A percentile compares a stretch with the other conserved stretches of the same genome.
phyloP scores from a whole-genome alignment of 2,797 vertebrate genomes.

The Pipistrellus kuhlii region DNA sequence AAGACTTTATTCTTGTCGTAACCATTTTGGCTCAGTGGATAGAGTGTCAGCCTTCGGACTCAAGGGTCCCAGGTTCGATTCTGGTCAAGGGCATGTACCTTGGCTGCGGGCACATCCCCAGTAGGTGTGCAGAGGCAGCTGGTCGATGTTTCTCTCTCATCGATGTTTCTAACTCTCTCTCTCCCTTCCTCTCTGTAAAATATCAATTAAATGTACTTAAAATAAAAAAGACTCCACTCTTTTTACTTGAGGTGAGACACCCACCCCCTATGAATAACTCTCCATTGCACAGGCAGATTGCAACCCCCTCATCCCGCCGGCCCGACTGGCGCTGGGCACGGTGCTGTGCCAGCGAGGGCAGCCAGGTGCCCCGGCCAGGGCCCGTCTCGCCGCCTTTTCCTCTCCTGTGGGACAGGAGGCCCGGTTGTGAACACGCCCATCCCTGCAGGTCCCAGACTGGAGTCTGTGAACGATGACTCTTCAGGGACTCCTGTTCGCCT shows the following conservation, averaged over 20 bases:
- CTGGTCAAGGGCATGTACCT: too few relatives aligned
- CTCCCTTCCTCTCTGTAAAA: too few relatives aligned
- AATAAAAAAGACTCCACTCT: background rate
- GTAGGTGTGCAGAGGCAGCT: too few relatives aligned
- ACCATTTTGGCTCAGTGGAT: too few relatives aligned
- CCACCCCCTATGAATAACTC: background rate
- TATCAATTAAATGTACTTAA: too few relatives aligned
- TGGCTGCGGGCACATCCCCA: too few relatives aligned
- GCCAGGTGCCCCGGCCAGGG: background rate
- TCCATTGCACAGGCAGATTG: background rate
- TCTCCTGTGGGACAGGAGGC: background rate
- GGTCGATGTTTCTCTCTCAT: background rate
- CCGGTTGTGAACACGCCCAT: background rate
- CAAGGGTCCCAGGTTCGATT: too few relatives aligned
- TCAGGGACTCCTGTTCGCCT: background rate
- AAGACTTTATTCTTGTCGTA: too few relatives aligned
- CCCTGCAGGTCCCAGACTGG: background rate
- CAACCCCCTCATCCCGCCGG: background rate
- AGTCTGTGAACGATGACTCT: background rate
- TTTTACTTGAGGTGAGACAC: background rate
- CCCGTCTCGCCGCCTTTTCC: background rate
- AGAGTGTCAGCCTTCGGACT: too few relatives aligned
- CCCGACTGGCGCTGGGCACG: background rate
- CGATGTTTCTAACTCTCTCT: background rate
- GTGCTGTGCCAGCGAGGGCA: too few relatives aligned